Base-by-base conservation (phyloP, 2,113 vertebrate genomes). In the Mus spicilegus region DNA sequence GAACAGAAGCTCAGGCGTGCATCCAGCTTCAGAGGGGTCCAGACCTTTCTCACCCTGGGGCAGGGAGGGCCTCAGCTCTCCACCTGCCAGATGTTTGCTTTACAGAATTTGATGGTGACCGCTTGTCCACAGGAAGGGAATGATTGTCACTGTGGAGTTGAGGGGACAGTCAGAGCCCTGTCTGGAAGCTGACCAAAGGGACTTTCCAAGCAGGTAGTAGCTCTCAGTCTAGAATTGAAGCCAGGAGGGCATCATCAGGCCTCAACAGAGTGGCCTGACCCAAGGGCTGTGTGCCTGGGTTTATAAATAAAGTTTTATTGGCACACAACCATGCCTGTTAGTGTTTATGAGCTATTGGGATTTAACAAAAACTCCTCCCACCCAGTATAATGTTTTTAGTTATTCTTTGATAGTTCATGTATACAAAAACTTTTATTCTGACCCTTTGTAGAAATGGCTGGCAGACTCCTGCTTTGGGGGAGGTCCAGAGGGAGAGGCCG, bases 281-380 rank as follows among this genome's bases (percentile, higher is more conserved):
- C 28, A 20, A 67, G 11, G 33, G 56, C 87, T 1, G 0, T 33
- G 26, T 28, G 39, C n/a, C 26, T 72, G 5, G 63, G 3, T 84
- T 76, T 85, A 8, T 46, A 10, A 46, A 65, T 65, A 85, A 84
- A 84, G 61, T 65, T 46, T 85, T 85, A 85, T 85, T 30, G 82
- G 26, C 58, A 58, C 54, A 20, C 33, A 5, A 30, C 28, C 39
- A 36, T 39, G 69, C 28, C 42, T 13, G 42, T 39, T 22, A 28
- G 12, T 14, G 13, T 81, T 24, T 24, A 46, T 36, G 69, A 36
- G 3, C 17, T 51, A 22, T 10, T 77, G 17, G 51, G 11, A 61
- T 28, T 87, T 67, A 51, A 33, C 42, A 69, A 87, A 51, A 30
- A 42, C 14, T 12, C 56, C 56, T 16, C 12, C 12, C 56, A 3